Percentiles rank a stretch among this genome's conserved stretches.
Evolutionary conservation across 2,888 invertebrate genomes (phyloP).

Genomic region (Dilophus febrilis): DNA sequence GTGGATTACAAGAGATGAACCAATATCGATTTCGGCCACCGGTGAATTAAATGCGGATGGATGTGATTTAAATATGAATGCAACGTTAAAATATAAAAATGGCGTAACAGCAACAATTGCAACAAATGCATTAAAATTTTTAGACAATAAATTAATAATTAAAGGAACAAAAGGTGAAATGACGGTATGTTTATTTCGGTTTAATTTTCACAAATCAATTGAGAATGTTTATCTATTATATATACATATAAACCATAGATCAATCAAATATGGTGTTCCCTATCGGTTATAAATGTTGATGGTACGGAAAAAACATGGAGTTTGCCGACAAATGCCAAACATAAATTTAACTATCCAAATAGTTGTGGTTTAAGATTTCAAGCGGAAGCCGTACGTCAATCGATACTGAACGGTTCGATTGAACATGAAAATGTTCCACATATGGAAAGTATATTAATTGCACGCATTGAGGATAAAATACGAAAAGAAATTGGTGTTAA

Average conservation of each 20-base stretch:
- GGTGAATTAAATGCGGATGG: constrained; percentile 48
- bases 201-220: too few relatives aligned
- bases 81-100: background rate
- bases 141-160: constrained; percentile 2
- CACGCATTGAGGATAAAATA: constrained; percentile 54
- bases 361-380: constrained; percentile 61
- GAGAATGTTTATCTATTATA: too few relatives aligned
- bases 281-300: constrained; percentile 43
- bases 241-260: constrained; percentile 20
- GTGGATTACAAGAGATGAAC: constrained; percentile 44
- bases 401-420: constrained; percentile 44
- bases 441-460: constrained; percentile 50
- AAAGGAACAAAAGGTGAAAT: constrained; percentile 4
- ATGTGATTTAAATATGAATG: constrained; percentile 34
- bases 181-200: constrained; percentile 2
- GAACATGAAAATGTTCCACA: constrained; percentile 53
- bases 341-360: constrained; percentile 45
- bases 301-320: constrained; percentile 44
- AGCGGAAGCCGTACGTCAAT: constrained; percentile 57
- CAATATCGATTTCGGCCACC: constrained; percentile 39
- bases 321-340: constrained; percentile 39
- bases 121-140: background rate
- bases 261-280: constrained; percentile 56
- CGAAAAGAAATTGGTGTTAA: constrained; percentile 47
- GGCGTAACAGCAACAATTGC: background rate